Conservation (phyloP, 1,140 invertebrate genomes). For the Druon quercuslanigerum region DNA sequence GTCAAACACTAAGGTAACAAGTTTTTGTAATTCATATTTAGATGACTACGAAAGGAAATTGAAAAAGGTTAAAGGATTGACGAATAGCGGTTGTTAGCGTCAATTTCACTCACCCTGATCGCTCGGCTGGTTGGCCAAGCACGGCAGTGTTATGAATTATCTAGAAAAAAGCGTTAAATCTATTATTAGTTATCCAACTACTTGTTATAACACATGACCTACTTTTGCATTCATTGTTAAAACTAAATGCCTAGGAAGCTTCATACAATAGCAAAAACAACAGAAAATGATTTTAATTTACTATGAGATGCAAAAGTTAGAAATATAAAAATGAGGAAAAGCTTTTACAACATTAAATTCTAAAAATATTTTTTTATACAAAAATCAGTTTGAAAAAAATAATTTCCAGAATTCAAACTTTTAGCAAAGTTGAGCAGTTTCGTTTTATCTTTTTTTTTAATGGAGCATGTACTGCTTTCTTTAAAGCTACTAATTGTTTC, state of each 20-base stretch:
- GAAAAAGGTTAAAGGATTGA: not conserved
- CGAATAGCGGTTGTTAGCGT: not conserved
- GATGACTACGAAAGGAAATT: not conserved
- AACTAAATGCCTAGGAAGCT: not conserved
- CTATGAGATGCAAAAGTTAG: too few relatives aligned
- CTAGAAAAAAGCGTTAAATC: slow-evolving; percentile 64
- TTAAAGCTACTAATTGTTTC: too few relatives aligned
- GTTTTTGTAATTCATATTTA: not conserved
- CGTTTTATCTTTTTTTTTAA: too few relatives aligned
- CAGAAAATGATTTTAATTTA: too few relatives aligned
- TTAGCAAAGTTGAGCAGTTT: too few relatives aligned
- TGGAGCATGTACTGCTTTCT: too few relatives aligned
- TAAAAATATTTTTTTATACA: too few relatives aligned
- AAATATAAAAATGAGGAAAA: too few relatives aligned
- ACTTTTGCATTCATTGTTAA: slow-evolving; percentile 2
- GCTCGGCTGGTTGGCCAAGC: slow-evolving; percentile 67
- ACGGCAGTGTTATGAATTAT: slow-evolving; percentile 72
- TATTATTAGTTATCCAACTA: slow-evolving; percentile 27
- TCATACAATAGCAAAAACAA: not conserved
- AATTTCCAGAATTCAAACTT: too few relatives aligned
- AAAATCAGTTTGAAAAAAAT: too few relatives aligned
- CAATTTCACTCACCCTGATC: slow-evolving; percentile 61
- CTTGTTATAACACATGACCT: not conserved
- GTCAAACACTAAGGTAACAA: too few relatives aligned
- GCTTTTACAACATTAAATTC: too few relatives aligned